Conservation (phyloP, 2,888 invertebrate species). For the Melanostoma scalare region DNA sequence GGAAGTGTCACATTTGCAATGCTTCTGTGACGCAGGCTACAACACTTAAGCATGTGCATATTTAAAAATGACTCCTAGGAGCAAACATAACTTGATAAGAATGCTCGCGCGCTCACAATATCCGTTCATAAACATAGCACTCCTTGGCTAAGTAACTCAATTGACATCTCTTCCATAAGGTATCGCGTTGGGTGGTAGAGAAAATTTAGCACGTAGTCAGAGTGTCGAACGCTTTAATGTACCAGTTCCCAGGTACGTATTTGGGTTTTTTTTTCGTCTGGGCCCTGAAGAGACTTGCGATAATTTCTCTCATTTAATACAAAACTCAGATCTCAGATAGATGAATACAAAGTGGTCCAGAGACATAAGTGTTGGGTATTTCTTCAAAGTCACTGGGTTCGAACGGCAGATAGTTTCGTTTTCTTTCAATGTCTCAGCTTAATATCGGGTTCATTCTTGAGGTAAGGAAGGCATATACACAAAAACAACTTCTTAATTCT, state of each 20-base stretch:
- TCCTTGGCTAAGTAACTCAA: slow-evolving; percentile 66
- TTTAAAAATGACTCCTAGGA: slow-evolving; percentile 41
- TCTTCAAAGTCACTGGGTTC: too few species aligned
- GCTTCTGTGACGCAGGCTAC: slow-evolving; percentile 22
- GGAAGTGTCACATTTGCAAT: slow-evolving; percentile 61
- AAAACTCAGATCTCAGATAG: too few species aligned
- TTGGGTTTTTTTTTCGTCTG: neutral
- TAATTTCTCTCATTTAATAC: too few species aligned
- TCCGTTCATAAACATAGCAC: slow-evolving; percentile 64
- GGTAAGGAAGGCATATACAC: too few species aligned
- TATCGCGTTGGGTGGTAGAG: neutral
- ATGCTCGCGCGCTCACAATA: slow-evolving; percentile 55
- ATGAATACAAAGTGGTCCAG: too few species aligned
- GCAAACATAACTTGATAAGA: slow-evolving; percentile 63
- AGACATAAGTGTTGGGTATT: too few species aligned
- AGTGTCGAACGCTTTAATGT: slow-evolving; percentile 38
- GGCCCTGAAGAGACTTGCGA: neutral
- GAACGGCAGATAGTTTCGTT: too few species aligned
- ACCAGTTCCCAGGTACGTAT: neutral
- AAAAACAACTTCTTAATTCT: too few species aligned
- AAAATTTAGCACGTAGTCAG: slow-evolving; percentile 26
- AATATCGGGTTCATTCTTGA: too few species aligned
- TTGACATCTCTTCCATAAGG: slow-evolving; percentile 45
- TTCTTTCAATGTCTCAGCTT: too few species aligned
- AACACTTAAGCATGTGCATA: slow-evolving; percentile 41